These are phyloP conservation scores for Patella caerulea DNA, from an alignment of 2,888 invertebrate genomes.

Conservation along the genomic window DNA sequence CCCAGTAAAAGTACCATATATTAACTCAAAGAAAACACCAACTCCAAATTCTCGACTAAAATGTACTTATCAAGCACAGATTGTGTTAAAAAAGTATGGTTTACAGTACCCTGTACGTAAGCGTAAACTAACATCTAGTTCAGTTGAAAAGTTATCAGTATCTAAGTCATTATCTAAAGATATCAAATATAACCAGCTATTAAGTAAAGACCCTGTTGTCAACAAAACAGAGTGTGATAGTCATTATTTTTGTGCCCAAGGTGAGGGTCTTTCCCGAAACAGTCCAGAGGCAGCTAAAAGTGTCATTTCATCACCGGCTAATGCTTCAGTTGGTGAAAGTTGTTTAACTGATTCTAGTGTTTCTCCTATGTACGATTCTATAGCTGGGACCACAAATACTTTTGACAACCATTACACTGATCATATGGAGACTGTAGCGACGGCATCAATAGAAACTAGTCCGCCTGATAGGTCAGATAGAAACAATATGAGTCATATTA, in stretches of 20 bases:
- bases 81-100: conserved; percentile 4
- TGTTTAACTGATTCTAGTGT: not conserved
- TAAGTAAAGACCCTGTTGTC: not conserved
- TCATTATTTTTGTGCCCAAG: conserved; percentile 1
- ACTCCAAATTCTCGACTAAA: not conserved
- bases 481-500: too few relatives aligned
- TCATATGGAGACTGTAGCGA: too few relatives aligned
- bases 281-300: conserved; percentile 13
- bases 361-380: not conserved
- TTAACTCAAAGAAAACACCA: not conserved
- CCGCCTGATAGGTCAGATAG: too few relatives aligned
- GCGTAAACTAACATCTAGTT: not conserved
- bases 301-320: conserved; percentile 5
- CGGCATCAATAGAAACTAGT: too few relatives aligned
- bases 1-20: not conserved
- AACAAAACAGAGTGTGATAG: not conserved
- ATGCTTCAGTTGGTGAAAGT: conserved; percentile 4
- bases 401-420: not conserved
- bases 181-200: not conserved
- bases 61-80: conserved; percentile 1
- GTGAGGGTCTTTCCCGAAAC: not conserved
- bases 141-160: too few relatives aligned
- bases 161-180: not conserved
- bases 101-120: not conserved
- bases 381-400: not conserved